A percentile compares a stretch with the other conserved stretches of the same genome.
These are phyloP conservation scores for Neria commutata DNA, from an alignment of 2,888 invertebrate species.

Conservation along the genomic window DNA sequence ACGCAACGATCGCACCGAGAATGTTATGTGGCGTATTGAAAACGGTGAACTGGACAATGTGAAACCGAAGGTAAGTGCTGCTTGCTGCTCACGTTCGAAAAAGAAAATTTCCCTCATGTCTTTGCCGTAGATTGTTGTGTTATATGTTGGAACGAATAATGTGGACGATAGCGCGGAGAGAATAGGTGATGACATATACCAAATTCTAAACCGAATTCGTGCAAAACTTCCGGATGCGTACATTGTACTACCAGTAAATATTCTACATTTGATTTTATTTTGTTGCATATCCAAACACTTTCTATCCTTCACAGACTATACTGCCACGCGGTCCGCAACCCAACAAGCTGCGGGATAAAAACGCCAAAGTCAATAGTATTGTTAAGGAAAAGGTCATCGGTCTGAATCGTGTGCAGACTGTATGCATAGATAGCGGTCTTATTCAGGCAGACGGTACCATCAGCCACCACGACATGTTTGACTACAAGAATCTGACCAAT, in stretches of 20 bases:
- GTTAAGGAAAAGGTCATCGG: conserved; percentile 70
- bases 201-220: conserved; percentile 75
- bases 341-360: conserved; percentile 80
- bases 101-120: not conserved
- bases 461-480: conserved; percentile 89
- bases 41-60: conserved; percentile 90
- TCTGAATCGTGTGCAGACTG: conserved; percentile 76
- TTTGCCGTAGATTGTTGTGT: conserved; percentile 76
- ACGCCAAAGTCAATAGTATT: conserved; percentile 75
- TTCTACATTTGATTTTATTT: not conserved
- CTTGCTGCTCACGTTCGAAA: not conserved
- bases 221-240: conserved; percentile 80
- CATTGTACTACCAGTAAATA: conserved; percentile 81
- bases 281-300: not conserved
- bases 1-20: conserved; percentile 84
- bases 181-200: conserved; percentile 79
- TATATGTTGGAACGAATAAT: conserved; percentile 90
- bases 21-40: conserved; percentile 87
- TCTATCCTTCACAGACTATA: conserved; percentile 71
- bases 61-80: conserved; percentile 76
- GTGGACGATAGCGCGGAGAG: conserved; percentile 79
- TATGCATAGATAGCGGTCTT: conserved; percentile 79
- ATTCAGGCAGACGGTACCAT: conserved; percentile 81
- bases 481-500: conserved; percentile 86
- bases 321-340: conserved; percentile 87